These are phyloP conservation scores for Mareca penelope DNA, from an alignment of 2,797 vertebrate species.

Conservation along the genomic window DNA sequence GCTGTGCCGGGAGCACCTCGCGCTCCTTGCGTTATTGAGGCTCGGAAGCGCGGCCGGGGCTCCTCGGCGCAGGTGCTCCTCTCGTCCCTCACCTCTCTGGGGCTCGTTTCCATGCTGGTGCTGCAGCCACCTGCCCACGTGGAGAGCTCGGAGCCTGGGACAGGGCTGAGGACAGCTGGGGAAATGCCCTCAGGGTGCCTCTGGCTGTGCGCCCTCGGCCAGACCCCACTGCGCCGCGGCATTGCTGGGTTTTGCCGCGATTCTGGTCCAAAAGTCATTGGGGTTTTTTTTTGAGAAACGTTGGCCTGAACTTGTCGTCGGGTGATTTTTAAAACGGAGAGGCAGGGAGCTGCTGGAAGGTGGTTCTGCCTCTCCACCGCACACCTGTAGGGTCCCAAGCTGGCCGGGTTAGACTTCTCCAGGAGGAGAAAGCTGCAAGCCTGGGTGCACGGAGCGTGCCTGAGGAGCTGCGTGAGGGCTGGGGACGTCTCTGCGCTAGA, in stretches of 20 bases:
- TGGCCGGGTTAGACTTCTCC: not conserved
- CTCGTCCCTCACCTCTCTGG: fast-evolving
- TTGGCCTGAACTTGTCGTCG: not conserved
- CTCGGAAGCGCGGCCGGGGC: not conserved
- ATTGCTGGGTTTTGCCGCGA: not conserved
- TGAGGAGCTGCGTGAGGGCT: not conserved
- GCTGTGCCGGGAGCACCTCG: fast-evolving
- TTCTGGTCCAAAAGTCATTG: not conserved
- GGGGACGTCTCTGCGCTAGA: not conserved
- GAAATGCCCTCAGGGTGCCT: not conserved
- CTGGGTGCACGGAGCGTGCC: not conserved
- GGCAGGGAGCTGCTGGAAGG: not conserved
- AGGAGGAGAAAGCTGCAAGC: not conserved
- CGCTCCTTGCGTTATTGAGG: not conserved
- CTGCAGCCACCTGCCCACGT: not conserved
- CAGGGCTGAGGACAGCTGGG: fast-evolving
- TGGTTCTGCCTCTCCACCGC: not conserved
- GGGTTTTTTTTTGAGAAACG: not conserved
- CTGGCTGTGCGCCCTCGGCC: not conserved
- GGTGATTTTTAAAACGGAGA: not conserved
- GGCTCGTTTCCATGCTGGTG: not conserved
- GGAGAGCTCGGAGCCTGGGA: not conserved
- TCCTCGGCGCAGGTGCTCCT: not conserved
- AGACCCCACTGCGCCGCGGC: too few species aligned
- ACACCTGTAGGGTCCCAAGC: not conserved